Conservation (phyloP, 2,797 vertebrate genomes). For the Oceanodroma leucorhoa region DNA sequence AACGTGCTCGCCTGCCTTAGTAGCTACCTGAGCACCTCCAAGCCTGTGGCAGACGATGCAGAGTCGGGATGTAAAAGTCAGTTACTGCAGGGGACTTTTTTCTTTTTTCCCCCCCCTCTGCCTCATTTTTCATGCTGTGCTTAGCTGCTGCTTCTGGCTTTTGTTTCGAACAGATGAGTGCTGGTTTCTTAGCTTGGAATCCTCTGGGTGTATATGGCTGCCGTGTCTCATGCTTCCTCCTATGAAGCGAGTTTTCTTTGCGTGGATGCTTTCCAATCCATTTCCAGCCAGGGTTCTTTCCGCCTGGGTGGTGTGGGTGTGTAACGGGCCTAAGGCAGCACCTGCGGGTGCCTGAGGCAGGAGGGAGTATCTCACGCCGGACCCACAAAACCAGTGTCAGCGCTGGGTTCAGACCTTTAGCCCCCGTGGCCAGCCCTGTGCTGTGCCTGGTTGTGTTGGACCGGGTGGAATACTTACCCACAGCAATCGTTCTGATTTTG, state of each 20-base stretch:
- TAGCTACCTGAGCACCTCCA: not conserved
- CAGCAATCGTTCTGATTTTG: not conserved
- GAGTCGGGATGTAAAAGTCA: rapidly evolving
- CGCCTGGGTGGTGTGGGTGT: not conserved
- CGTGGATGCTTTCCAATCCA: not conserved
- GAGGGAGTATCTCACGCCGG: rapidly evolving
- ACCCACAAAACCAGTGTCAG: rapidly evolving
- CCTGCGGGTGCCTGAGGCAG: rapidly evolving
- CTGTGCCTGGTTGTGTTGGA: not conserved
- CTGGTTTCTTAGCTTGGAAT: not conserved
- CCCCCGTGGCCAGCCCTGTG: too few species aligned
- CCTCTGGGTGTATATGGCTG: not conserved
- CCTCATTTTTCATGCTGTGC: not conserved
- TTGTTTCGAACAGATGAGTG: not conserved
- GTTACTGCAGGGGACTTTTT: not conserved
- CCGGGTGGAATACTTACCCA: not conserved
- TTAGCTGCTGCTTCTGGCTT: not conserved
- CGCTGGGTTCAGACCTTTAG: not conserved
- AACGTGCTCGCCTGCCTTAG: rapidly evolving
- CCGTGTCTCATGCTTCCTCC: not conserved
- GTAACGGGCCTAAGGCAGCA: not conserved
- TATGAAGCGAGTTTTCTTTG: not conserved
- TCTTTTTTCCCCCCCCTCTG: not conserved
- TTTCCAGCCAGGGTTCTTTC: not conserved
- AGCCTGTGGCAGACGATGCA: not conserved